Evolutionary conservation across 2,888 invertebrate genomes (phyloP).

Genomic region (Drosophila glabriapex): DNA sequence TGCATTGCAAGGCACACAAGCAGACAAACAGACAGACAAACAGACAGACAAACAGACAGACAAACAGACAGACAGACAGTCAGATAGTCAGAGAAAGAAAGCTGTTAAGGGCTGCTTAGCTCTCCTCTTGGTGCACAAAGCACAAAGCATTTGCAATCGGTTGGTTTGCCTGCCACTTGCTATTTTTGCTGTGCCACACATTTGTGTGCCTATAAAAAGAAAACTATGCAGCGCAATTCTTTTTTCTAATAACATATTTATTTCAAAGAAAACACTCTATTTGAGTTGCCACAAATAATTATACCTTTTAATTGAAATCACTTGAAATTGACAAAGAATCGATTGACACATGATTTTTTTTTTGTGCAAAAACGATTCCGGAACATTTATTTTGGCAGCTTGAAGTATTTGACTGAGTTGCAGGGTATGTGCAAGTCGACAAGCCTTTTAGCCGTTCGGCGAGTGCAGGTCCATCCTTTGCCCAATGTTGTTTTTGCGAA

Average conservation of each 20-base stretch:
- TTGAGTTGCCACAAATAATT: neutral
- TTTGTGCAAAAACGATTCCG: neutral
- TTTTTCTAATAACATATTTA: neutral
- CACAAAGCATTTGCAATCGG: slow-evolving; percentile 26
- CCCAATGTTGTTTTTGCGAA: slow-evolving; percentile 32
- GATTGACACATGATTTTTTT: no score
- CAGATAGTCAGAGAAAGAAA: neutral
- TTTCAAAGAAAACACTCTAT: neutral
- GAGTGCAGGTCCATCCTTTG: slow-evolving; percentile 38
- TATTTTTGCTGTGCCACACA: slow-evolving; percentile 18
- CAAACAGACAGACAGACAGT: neutral
- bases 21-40: neutral
- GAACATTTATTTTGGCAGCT: neutral
- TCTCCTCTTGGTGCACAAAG: slow-evolving; percentile 33
- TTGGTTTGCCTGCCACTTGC: slow-evolving; percentile 54
- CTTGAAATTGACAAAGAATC: neutral
- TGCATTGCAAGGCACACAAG: slow-evolving; percentile 23
- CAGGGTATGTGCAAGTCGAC: slow-evolving; percentile 25
- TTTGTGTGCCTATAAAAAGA: neutral
- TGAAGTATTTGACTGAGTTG: no score
- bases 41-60: neutral
- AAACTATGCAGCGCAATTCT: neutral
- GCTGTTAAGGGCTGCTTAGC: slow-evolving; percentile 39
- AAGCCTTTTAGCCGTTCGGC: slow-evolving; percentile 11
- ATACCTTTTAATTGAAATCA: rapidly evolving